Percentiles rank a stretch among this genome's conserved stretches.
phyloP scores from a whole-genome alignment of 2,113 vertebrate species.

The Erpornis zantholeuca region DNA sequence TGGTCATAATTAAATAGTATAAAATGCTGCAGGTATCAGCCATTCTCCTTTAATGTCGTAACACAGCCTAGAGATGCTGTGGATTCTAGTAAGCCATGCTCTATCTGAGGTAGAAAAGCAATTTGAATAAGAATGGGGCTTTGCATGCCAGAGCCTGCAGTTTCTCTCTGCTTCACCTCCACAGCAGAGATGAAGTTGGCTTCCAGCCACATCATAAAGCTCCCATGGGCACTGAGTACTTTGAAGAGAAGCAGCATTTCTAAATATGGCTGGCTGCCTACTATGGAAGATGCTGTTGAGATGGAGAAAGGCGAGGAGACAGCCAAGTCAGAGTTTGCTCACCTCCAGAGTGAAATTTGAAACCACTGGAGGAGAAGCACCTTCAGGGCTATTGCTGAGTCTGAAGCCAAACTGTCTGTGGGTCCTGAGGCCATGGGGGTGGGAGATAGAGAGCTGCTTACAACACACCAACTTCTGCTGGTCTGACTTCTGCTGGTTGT shows the following conservation, averaged over 20 bases:
- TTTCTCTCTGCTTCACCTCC: neutral
- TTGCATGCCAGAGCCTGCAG: neutral
- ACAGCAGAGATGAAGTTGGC: neutral
- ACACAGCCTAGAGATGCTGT: neutral
- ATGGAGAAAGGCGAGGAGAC: neutral
- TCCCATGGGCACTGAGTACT: neutral
- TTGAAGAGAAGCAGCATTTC: neutral
- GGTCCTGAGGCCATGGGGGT: neutral
- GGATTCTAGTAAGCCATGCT: neutral
- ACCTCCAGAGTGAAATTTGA: neutral
- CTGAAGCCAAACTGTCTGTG: neutral
- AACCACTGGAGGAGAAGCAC: neutral
- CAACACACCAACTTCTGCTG: neutral
- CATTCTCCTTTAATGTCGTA: neutral
- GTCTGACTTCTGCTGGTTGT: neutral
- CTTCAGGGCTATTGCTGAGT: neutral
- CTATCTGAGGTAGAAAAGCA: neutral
- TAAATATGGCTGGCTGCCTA: neutral
- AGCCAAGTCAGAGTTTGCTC: neutral
- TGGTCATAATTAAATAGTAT: neutral
- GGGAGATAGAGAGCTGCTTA: neutral
- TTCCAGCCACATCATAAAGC: neutral
- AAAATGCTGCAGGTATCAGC: neutral
- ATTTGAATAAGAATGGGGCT: constrained; percentile 12
- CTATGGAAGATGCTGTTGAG: fast-evolving